Evolutionary conservation across 2,888 invertebrate species (phyloP).

Genomic region (Meiosimyza decipiens): DNA sequence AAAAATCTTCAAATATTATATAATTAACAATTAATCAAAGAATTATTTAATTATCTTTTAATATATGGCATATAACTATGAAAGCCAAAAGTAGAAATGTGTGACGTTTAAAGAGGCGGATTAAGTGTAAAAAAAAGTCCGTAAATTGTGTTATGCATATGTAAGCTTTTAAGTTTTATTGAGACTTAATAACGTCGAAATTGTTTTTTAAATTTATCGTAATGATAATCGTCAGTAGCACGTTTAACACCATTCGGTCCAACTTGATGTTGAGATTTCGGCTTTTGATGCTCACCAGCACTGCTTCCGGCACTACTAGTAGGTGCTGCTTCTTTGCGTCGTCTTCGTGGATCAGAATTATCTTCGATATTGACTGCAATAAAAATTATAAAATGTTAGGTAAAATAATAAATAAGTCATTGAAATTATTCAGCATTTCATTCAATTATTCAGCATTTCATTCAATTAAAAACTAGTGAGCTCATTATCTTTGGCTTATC

Average conservation of each 20-base stretch:
- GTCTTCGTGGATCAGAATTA: slow-evolving; percentile 67
- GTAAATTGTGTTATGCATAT: no score
- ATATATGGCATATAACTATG: no score
- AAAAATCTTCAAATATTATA: no score
- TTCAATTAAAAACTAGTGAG: background rate
- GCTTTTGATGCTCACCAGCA: slow-evolving; percentile 45
- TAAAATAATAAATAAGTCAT: background rate
- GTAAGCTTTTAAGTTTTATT: no score
- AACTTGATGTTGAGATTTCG: slow-evolving; percentile 67
- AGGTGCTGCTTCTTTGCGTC: slow-evolving; percentile 67
- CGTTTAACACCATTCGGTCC: slow-evolving; percentile 79
- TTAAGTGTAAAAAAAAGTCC: no score
- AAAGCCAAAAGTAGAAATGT: no score
- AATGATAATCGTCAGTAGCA: slow-evolving; percentile 97
- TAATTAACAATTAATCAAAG: no score
- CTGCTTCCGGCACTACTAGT: slow-evolving; percentile 23
- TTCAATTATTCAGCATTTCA: no score
- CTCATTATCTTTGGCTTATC: background rate
- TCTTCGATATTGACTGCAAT: slow-evolving; percentile 85
- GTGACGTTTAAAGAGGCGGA: no score
- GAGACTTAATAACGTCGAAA: slow-evolving; percentile 82
- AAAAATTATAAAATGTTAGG: slow-evolving; percentile 7
- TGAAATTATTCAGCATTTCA: no score
- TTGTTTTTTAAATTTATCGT: slow-evolving; percentile 96
- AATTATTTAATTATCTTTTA: no score